Base-by-base conservation (phyloP, 2,113 vertebrate species). In the Microcebus tavaratra region DNA sequence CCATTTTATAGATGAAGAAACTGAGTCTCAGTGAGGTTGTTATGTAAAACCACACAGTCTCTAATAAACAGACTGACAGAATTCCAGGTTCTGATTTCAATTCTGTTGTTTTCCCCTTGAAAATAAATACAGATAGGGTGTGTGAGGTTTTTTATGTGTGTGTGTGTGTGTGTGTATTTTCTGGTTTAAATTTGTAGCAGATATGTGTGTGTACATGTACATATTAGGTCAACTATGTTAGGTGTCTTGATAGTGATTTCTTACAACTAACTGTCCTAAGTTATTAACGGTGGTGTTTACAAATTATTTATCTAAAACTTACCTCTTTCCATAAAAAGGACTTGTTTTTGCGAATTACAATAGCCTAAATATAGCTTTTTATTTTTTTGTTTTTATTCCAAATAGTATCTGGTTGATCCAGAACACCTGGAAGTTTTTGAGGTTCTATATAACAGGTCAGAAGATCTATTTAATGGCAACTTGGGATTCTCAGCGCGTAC, bases 351-450 rank as follows among this genome's bases (percentile, higher is more conserved):
- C 17, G 31, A 80, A 68, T 80, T 59, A 15, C 61, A 55, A n/a
- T 23, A 65, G 68, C 57, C 53, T 55, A 63, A 84, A 39, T 76
- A 45, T 70, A 63, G n/a, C 15, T 75, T 5, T 84, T 57, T 17
- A n/a, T 65, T 53, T 53, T 65, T 94, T 57, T 94, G 63, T 78
- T 84, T 90, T 90, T 84, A 72, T 67, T 90, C 27, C 72, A 80
- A 75, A 36, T 27, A 88, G 7, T 34, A 17, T 84, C 45, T 36
- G 45, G 75, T 84, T 76, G 34, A 68, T 48, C 18, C 14, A 88
- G 70, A 93, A 73, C 34, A 73, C 78, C 29, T 76, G 79, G 10
- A 63, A n/a, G 18, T 87, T 63, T 84, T 20, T 11, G 50, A 61
- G 63, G 23, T 48, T 39, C 1, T 57, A 17, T 76, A 4, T 29